These are phyloP conservation scores for Himalopsyche japonica DNA, from an alignment of 2,888 invertebrate species.

Conservation along the genomic window DNA sequence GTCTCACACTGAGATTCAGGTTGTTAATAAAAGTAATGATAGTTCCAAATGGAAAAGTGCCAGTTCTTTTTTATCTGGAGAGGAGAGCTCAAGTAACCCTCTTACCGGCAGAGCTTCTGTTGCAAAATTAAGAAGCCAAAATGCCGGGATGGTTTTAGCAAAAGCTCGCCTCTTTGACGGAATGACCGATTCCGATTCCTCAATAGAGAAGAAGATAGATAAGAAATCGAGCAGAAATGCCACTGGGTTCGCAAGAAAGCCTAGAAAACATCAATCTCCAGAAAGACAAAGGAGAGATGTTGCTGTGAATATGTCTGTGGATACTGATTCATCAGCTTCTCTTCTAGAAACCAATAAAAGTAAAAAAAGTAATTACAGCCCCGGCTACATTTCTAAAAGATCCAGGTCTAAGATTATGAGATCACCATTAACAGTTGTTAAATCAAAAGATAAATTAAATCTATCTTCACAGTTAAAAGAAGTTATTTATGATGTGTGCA, in stretches of 20 bases:
- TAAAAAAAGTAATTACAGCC: slow-evolving; percentile 29
- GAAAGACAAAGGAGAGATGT: slow-evolving; percentile 13
- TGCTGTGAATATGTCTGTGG: not conserved
- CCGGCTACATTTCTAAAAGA: slow-evolving; percentile 34
- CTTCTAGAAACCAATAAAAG: slow-evolving; percentile 18
- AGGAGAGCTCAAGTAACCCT: slow-evolving; percentile 52
- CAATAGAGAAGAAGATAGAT: slow-evolving; percentile 47
- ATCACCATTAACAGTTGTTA: slow-evolving; percentile 21
- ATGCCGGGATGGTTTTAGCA: slow-evolving; percentile 79
- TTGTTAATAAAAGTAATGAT: slow-evolving; percentile 45
- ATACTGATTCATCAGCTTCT: slow-evolving; percentile 19
- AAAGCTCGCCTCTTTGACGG: slow-evolving; percentile 77
- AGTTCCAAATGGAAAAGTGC: slow-evolving; percentile 59
- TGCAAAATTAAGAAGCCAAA: slow-evolving; percentile 70
- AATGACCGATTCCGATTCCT: slow-evolving; percentile 55
- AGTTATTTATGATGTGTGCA: slow-evolving; percentile 37
- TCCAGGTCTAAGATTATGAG: slow-evolving; percentile 18
- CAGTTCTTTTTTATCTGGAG: slow-evolving; percentile 59
- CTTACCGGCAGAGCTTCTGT: slow-evolving; percentile 71
- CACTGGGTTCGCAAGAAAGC: slow-evolving; percentile 54
- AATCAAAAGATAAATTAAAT: slow-evolving; percentile 39
- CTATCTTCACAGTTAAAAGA: slow-evolving; percentile 35
- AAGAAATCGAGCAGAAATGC: slow-evolving; percentile 47
- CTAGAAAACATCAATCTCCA: slow-evolving; percentile 43
- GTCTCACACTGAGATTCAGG: slow-evolving; percentile 48